Evolutionary conservation across 2,797 vertebrate genomes (phyloP).

Genomic region (Protonibea diacanthus): DNA sequence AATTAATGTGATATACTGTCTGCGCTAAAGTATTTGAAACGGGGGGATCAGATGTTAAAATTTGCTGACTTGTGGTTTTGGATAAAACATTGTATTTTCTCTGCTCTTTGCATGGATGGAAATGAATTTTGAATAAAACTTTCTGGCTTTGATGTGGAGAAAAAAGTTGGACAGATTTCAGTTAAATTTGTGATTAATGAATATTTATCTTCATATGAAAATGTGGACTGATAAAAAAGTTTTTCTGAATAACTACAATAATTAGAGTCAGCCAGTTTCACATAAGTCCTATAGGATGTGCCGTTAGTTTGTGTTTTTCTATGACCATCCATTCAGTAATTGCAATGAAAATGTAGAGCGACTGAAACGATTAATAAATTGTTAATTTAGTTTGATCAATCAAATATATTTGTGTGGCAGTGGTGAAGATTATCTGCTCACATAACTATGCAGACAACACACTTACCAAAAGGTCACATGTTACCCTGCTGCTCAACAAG

Average conservation of each 20-base stretch:
- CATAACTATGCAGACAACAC: too few species aligned
- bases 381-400: background rate
- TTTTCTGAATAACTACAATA: background rate
- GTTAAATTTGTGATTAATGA: background rate
- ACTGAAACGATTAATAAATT: background rate
- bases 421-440: too few species aligned
- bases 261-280: background rate
- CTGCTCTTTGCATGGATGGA: slow-evolving; percentile 28
- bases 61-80: slow-evolving; percentile 26
- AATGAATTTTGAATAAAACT: slow-evolving; percentile 48
- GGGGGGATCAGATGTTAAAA: slow-evolving; percentile 1
- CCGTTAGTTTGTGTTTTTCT: background rate
- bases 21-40: background rate
- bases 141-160: background rate
- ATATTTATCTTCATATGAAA: background rate
- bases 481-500: too few species aligned
- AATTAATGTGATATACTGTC: slow-evolving; percentile 31
- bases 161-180: background rate
- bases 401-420: background rate
- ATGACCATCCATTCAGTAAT: background rate
- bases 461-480: too few species aligned
- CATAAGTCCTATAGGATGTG: background rate
- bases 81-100: slow-evolving; percentile 31
- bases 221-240: background rate
- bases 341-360: too few species aligned